Base-by-base conservation (phyloP, 2,888 invertebrate genomes). In the Melangyna quadrimaculata region DNA sequence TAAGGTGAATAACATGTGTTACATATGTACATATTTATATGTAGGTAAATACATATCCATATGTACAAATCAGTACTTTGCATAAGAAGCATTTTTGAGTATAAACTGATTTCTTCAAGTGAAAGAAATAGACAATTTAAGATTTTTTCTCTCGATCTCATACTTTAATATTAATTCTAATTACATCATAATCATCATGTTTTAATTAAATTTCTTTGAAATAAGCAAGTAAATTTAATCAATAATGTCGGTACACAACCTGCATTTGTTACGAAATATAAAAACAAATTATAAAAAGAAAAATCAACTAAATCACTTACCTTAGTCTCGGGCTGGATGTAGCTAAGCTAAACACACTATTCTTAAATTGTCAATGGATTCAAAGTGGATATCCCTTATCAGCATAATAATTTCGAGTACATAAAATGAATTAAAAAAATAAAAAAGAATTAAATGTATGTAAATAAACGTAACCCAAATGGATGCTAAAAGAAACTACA, bases 401-500 rank as follows among this genome's bases (percentile, higher is more conserved):
- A 27, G 27, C 53, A 63, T 63, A 55, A 63, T 55, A 65, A 24
- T 43, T 29, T 29, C 1, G 19, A 12, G 7, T 22, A 12, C 22
- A 24, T 3, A 24, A 14, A 22, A 43, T 63, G 37, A 59, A 14
- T 59, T n/a, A 22, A 0, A 59, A 29, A 32, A 19, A 19, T 3
- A 27, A 48, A 27, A 67, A 19, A 24, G 2, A 24, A 32, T 43
- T 24, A 27, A 40, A 65, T n/a, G n/a, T n/a, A 32, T 43, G 22
- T 55, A 65, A 74, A 65, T 65, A 55, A 73, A 51, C 19, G 17
- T 45, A 57, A 29, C 37, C 45, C 57, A 45, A 43, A 22, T 48
- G 6, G 48, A 9, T 9, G 51, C 10, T 14, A 29, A n/a, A n/a
- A 10, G 4, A 19, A 24, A 27, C 37, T 14, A 24, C 59, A 35